phyloP scores from a whole-genome alignment of 2,797 vertebrate species.

The Gymnoscopelus microlampas region DNA sequence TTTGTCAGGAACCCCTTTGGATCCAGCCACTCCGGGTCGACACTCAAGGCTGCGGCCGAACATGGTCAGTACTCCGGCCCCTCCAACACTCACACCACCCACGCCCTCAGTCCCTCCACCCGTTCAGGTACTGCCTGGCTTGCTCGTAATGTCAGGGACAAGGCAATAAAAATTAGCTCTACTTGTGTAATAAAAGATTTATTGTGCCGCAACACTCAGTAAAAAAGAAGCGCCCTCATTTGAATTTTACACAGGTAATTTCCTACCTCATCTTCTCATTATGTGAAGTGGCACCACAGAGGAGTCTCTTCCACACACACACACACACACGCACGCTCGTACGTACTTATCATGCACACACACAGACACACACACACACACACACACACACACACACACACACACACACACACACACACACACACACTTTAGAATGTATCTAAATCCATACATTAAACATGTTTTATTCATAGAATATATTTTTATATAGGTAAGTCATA shows the following conservation, averaged over 20 bases:
- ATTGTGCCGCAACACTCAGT: conserved; percentile 67
- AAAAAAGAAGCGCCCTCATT: conserved; percentile 55
- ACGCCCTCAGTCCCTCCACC: background rate
- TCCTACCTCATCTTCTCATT: conserved; percentile 41
- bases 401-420: no score
- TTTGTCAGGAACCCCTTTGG: conserved; percentile 97
- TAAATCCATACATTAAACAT: no score
- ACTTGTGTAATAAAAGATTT: conserved; percentile 77
- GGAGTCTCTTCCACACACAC: no score
- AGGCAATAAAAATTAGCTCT: conserved; percentile 78
- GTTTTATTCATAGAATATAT: no score
- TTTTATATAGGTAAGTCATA: no score
- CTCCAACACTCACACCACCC: conserved; percentile 9
- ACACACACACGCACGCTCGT: no score
- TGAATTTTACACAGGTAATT: conserved; percentile 63
- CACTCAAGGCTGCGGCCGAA: conserved; percentile 91
- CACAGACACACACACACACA: no score
- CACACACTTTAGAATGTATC: no score
- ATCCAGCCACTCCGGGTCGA: conserved; percentile 96
- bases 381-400: no score
- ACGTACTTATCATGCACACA: no score
- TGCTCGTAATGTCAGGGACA: conserved; percentile 77
- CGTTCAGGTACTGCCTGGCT: background rate
- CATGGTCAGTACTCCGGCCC: conserved; percentile 87
- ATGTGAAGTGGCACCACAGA: conserved; percentile 32